Evolutionary conservation across 2,113 vertebrate genomes (phyloP).

Genomic region (Podarcis raffonei): DNA sequence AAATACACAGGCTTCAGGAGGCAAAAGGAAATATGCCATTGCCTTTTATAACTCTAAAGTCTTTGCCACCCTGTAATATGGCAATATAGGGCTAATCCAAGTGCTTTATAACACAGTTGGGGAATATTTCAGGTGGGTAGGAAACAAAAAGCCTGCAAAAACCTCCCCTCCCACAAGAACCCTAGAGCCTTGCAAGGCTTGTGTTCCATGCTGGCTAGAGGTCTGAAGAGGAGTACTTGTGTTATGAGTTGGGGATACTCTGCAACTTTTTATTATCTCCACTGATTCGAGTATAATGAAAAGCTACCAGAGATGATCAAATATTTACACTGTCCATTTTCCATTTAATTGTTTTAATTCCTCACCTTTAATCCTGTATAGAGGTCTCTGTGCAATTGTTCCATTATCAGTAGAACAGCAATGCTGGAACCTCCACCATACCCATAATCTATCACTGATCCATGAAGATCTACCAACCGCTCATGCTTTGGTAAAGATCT

Average conservation of each 20-base stretch:
- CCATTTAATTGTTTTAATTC: background rate
- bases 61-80: background rate
- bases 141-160: background rate
- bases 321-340: background rate
- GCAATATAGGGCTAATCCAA: background rate
- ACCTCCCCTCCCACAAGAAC: background rate
- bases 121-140: background rate
- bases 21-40: background rate
- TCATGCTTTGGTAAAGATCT: slow-evolving; percentile 94
- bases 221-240: background rate
- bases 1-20: background rate
- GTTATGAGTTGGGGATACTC: background rate
- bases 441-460: slow-evolving; percentile 94
- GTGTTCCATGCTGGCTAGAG: background rate
- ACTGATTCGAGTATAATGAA: background rate
- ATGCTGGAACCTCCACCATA: slow-evolving; percentile 93
- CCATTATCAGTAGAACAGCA: slow-evolving; percentile 95
- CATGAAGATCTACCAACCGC: slow-evolving; percentile 92
- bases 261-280: background rate
- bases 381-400: slow-evolving; percentile 93
- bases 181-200: background rate
- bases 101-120: background rate
- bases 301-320: background rate
- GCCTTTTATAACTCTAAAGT: background rate
- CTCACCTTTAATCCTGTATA: slow-evolving; percentile 94